Evolutionary conservation across 2,797 vertebrate genomes (phyloP), one percentile per base, ranked within the genome.

Genomic region (Mareca strepera): DNA sequence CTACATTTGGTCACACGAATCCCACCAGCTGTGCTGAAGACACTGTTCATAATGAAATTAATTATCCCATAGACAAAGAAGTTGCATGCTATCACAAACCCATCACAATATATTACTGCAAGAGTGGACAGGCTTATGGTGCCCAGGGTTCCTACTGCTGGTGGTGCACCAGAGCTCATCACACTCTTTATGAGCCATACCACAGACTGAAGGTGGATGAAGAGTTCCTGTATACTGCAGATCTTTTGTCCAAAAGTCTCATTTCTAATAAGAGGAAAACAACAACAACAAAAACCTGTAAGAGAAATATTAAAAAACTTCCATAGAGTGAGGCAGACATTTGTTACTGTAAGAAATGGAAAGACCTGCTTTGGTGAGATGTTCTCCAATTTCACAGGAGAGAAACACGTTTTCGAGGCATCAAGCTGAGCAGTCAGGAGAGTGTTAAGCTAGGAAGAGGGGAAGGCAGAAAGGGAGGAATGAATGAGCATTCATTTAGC

Each of bases 401-500:
- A 88, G 33, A 60, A 60, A 62, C 26, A 29, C 50, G 17, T 79
- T 55, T 83, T 83, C 82, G 48, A 86, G 84, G 50, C 77, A 76
- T 46, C 50, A 59, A 72, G 21, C 69, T 81, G 62, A 92, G 33
- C 37, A 96, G 94, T 88, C 87, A 96, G 87, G 93, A 96, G 93
- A 96, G 94, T 92, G 96, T 97, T 96, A 96, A 96, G 90, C 46
- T 55, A 82, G 81, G 75, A 43, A 90, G 82, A 84, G 77, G 33
- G 79, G 82, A 94, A 97, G 43, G 69, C 76, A 93, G 79, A 90
- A 91, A 93, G 59, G 70, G 82, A 92, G 77, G 76, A 97, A 95
- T 15, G 55, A 94, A 94, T 73, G 82, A 96, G 85, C 79, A 90
- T 90, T 93, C 94, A 96, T 92, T 96, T 92, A 95, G 79, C 85